Evolutionary conservation across 92 coral and sea anemone genomes (phyloP), one percentile per base, ranked within the genome.

Genomic region (Bergia sp.): DNA sequence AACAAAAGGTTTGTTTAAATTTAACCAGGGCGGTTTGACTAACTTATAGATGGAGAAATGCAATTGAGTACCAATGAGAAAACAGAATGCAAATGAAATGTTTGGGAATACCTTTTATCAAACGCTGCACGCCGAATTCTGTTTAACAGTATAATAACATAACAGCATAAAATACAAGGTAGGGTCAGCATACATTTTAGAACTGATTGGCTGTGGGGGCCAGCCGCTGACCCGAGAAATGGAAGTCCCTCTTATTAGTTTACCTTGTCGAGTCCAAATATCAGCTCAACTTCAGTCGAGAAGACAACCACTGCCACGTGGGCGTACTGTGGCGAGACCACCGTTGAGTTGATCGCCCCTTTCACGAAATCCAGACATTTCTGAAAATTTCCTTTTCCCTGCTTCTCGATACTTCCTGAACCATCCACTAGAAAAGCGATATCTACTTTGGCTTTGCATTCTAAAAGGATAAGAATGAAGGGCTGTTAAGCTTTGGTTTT

Each of bases 331-430:
- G 86, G 89, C 11, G 94, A 92, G 40, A 94, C 82, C 79, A 76
- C 72, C n/a, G 94, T 92, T 0, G 94, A 89, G 67, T 92, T 94
- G 23, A 92, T 67, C 11, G 94, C 96, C 43, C 80, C 90, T 47
- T 89, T 88, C 39, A 94, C 85, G 81, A 94, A 94, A n/a, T 92
- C 78, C 88, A 92, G 82, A 77, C 94, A 92, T 69, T 92, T 92
- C 86, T 92, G 89, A 50, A 89, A 92, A 75, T 94, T 92, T 42
- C 94, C 94, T 66, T 43, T 74, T 50, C 94, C 94, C 13, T 61
- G 38, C 85, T 89, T 89, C 79, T 91, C 90, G 40, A 91, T 89
- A 55, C 94, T 91, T 6, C 83, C 87, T 13, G 94, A 91, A 36
- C 94, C 90, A 80, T 91, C 94, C 37, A 91, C 77, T 73, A 91